Evolutionary conservation across 1,140 invertebrate genomes (phyloP), one percentile per base, ranked within the genome.

Genomic region (Conopomorpha cramerella): DNA sequence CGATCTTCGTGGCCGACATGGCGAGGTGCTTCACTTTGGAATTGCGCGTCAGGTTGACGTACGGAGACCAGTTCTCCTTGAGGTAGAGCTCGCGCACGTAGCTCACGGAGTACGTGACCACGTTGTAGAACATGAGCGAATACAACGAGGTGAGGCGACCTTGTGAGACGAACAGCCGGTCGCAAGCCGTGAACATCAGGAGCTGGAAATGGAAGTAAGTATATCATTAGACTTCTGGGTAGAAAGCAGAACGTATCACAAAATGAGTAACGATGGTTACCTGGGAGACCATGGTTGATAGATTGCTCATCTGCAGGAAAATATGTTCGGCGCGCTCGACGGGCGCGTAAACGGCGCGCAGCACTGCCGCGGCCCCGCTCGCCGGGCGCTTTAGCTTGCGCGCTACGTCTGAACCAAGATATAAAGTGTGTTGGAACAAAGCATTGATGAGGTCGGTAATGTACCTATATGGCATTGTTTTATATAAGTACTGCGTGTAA

Each of bases 1-100:
- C 87, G 36, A 91, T 86, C 67, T 90, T 90, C 0, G 88, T 90
- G 0, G 88, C 84, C 1, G 87, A 87, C 86, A 91, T 88, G n/a
- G 88, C 88, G 8, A 91, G 78, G 51, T 90, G 89, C 47, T 87
- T 85, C 15, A 91, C 81, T 33, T 84, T 82, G 25, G 87, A 88
- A 51, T 85, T 83, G 33, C 87, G 81, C 0, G 87, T 86, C 43
- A 91, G 80, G 41, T 85, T 85, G 3, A 90, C 85, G 38, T 86
- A 88, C 0, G 86, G 83, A 1, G 85, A 85, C 87, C 88, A 90
- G 58, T 89, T 86, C 53, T 89, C 85, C 49, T 88, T 89, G 29
- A 84, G 83, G 27, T 86, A 79, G 1, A 90, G 72, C 58, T 89
- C 86, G 46, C 84, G 84, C 7, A 89, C 82, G 57, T 91, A 91